These are phyloP conservation scores for Monomorium pharaonis DNA, from an alignment of 1,140 invertebrate species.

Conservation along the genomic window DNA sequence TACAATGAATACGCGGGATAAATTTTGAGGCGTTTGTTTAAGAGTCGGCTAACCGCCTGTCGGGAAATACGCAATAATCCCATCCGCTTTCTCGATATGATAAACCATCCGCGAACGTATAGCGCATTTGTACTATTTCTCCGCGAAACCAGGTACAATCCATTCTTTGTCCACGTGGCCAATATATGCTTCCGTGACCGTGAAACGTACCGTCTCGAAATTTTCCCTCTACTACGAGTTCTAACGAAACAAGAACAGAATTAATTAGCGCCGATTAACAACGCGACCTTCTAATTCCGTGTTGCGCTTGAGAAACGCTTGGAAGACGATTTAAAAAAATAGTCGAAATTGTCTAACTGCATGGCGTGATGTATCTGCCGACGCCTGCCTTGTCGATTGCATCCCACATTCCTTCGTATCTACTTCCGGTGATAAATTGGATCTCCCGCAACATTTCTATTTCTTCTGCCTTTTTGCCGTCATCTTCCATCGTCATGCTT, in stretches of 20 bases:
- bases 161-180: conserved; percentile 82
- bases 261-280: background rate
- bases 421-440: conserved; percentile 84
- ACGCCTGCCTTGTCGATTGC: conserved; percentile 85
- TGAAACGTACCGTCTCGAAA: conserved; percentile 86
- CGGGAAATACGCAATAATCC: conserved; percentile 84
- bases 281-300: background rate
- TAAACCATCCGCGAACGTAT: conserved; percentile 82
- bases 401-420: conserved; percentile 85
- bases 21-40: background rate
- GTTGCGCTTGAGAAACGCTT: background rate
- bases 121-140: conserved; percentile 72
- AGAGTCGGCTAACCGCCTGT: conserved; percentile 80
- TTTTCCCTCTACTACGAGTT: conserved; percentile 85
- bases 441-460: conserved; percentile 26
- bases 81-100: conserved; percentile 73
- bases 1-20: background rate
- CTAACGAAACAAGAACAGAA: conserved; percentile 68
- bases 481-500: background rate
- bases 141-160: conserved; percentile 84
- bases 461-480: background rate
- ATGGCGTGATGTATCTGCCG: conserved; percentile 84
- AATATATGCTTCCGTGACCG: conserved; percentile 84
- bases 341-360: conserved; percentile 79
- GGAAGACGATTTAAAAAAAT: background rate